Percentiles rank a stretch among this genome's conserved stretches.
Evolutionary conservation across 2,113 vertebrate species (phyloP).

Genomic region (Pseudorectes ferrugineus): DNA sequence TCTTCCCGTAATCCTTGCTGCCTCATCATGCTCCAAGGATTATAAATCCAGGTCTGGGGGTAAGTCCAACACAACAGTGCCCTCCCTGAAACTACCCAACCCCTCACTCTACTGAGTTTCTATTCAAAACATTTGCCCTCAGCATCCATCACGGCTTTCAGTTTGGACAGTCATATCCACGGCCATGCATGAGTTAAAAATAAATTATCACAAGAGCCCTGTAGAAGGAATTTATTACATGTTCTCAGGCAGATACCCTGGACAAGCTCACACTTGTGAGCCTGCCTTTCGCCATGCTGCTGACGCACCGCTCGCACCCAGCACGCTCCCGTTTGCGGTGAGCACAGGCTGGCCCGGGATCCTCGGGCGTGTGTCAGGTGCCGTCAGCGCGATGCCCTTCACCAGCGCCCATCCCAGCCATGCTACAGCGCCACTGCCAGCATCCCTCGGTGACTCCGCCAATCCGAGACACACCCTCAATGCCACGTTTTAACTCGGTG

Average conservation of each 20-base stretch:
- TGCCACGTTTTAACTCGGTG: accelerated
- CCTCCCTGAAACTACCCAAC: neutral
- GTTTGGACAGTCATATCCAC: neutral
- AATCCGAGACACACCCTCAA: neutral
- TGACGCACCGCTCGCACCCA: neutral
- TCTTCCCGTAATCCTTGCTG: neutral
- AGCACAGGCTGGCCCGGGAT: neutral
- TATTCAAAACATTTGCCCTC: neutral
- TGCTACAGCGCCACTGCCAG: accelerated
- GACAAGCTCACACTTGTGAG: neutral
- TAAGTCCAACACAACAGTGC: neutral
- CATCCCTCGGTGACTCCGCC: neutral
- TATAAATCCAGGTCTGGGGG: neutral
- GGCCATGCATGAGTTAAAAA: neutral
- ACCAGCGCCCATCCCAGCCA: neutral
- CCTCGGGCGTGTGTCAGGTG: neutral
- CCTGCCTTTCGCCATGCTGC: neutral
- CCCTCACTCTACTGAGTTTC: neutral
- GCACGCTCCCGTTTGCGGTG: neutral
- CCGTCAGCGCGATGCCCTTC: neutral
- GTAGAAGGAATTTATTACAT: neutral
- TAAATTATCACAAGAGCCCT: neutral
- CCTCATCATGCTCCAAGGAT: neutral
- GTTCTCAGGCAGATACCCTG: neutral
- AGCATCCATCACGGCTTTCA: neutral